Percentiles rank a stretch among this genome's conserved stretches.
Evolutionary conservation across 1,140 invertebrate genomes (phyloP).

Genomic region (Radopholus similis): DNA sequence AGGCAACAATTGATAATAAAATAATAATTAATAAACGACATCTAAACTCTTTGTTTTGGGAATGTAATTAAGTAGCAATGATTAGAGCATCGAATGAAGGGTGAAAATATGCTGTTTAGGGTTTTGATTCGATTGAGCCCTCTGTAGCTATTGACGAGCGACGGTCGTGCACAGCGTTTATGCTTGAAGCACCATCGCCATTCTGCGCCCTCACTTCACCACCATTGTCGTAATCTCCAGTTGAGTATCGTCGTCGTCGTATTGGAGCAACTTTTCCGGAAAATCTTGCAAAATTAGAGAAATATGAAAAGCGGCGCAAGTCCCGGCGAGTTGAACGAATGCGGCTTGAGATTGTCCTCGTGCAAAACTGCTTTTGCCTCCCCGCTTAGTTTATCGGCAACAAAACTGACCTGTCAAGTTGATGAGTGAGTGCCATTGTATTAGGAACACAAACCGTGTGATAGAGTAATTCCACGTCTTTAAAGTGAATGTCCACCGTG

Average conservation of each 20-base stretch:
- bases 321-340: background rate
- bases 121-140: background rate
- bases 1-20: too few species aligned
- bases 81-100: too few species aligned
- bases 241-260: background rate
- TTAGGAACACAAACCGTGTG: conserved; percentile 4
- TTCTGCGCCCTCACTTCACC: background rate
- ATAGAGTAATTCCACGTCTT: conserved; percentile 1
- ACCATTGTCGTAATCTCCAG: background rate
- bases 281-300: conserved; percentile 18
- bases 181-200: background rate
- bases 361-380: background rate
- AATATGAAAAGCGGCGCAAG: conserved; percentile 24
- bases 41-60: too few species aligned
- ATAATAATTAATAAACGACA: too few species aligned
- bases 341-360: background rate
- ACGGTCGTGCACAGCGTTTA: too few species aligned
- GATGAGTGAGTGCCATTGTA: background rate
- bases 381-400: conserved; percentile 8
- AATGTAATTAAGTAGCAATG: too few species aligned
- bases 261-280: background rate
- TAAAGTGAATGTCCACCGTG: conserved; percentile 15
- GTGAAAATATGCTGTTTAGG: background rate
- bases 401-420: conserved; percentile 10
- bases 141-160: too few species aligned